Base-by-base conservation (phyloP, 2,113 vertebrate species). In the Misgurnus anguillicaudatus region DNA sequence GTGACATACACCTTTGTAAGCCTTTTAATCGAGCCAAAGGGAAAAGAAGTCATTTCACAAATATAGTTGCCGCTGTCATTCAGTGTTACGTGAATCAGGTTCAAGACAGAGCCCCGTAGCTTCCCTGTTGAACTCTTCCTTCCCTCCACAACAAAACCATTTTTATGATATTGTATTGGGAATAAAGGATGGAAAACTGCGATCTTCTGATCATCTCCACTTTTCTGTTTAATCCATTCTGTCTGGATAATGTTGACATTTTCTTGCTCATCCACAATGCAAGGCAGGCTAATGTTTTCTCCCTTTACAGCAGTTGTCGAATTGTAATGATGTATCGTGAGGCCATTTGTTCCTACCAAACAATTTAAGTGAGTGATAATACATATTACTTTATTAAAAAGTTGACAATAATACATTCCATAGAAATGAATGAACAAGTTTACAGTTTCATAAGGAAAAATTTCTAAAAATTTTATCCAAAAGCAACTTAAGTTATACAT, bases 201-300 rank as follows among this genome's bases (percentile, higher is more conserved):
- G 66, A 92, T 60, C 81, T 84, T 81, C 24, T 61, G 1, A 0
- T 82, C 57, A 16, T 10, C 9, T 3, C 3, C 5, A 3, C 57
- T 57, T 53, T 13, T 68, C 42, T 55, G 41, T 73, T 84, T 89
- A 5, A 0, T n/a, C 92, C 91, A 93, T 80, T 92, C 90, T 5
- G 82, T 47, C 0, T 62, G 84, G 64, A 76, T 19, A 10, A 91
- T 31, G 1, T 1, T 31, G 10, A 62, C 0, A 11, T 2, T 0
- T 11, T 51, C 0, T 1, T 3, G 0, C 0, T 5, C 9, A 45
- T 47, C 17, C 5, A 88, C 0, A 21, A 5, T 8, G 60, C 91
- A 92, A 0, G 69, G 80, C 24, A 93, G 70, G 9, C 61, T 79
- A 47, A 89, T 6, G 47, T 85, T 80, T 66, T 92, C 80, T 10